phyloP scores from a whole-genome alignment of 2,113 vertebrate genomes.

The Pterocles burchelli region DNA sequence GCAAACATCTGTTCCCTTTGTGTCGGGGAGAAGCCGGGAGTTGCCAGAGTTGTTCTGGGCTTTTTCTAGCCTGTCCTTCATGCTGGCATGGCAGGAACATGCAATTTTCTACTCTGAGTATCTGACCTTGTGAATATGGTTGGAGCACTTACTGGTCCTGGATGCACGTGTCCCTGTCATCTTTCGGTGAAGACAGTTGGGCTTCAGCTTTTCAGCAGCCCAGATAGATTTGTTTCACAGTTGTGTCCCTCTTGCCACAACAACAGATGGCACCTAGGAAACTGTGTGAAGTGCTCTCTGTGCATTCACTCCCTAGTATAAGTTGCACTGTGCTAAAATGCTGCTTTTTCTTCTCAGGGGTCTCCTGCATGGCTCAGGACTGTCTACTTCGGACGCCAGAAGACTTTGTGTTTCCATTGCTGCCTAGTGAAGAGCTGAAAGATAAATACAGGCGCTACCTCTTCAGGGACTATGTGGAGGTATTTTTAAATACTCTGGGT shows the following conservation, averaged over 20 bases:
- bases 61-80: not conserved
- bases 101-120: not conserved
- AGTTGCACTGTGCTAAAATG: not conserved
- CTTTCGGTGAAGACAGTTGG: not conserved
- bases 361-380: conserved; percentile 99
- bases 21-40: not conserved
- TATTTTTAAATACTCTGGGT: conserved; percentile 42
- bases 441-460: conserved; percentile 99
- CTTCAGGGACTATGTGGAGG: conserved; percentile 99
- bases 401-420: conserved; percentile 95
- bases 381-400: conserved; percentile 94
- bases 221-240: conserved; percentile 19
- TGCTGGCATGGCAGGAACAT: not conserved
- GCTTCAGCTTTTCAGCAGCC: conserved; percentile 29
- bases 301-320: not conserved
- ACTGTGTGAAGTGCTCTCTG: not conserved
- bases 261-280: conserved; percentile 44
- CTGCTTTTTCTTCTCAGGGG: conserved; percentile 77
- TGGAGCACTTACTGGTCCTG: not conserved
- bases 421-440: conserved; percentile 94
- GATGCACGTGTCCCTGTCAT: not conserved
- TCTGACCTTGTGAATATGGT: not conserved
- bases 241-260: conserved; percentile 27
- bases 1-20: not conserved
- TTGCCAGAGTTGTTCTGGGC: not conserved